Conservation (phyloP, 2,888 invertebrate species). For the Ceratothoa steindachneri region DNA sequence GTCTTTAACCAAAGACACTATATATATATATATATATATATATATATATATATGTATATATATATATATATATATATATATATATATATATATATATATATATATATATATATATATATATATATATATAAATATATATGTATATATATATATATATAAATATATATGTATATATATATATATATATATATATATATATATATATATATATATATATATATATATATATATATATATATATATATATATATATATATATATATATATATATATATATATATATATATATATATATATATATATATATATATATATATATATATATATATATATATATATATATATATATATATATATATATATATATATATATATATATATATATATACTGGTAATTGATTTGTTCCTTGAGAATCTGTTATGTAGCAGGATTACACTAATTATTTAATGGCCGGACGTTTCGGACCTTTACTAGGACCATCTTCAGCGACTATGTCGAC, state of each 20-base stretch:
- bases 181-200: constrained; percentile 24
- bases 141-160: constrained; percentile 24
- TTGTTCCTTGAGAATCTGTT: too few species aligned
- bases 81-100: neutral
- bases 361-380: constrained; percentile 23
- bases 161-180: constrained; percentile 28
- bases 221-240: constrained; percentile 15
- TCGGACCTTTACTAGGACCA: too few species aligned
- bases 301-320: constrained; percentile 21
- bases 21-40: constrained; percentile 17
- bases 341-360: constrained; percentile 27
- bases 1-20: too few species aligned
- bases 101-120: constrained; percentile 21
- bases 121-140: constrained; percentile 19
- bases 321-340: constrained; percentile 27
- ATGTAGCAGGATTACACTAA: too few species aligned
- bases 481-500: too few species aligned
- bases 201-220: constrained; percentile 23
- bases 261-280: constrained; percentile 29
- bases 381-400: too few species aligned
- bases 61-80: constrained; percentile 17
- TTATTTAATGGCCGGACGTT: too few species aligned
- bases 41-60: constrained; percentile 16
- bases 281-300: constrained; percentile 31
- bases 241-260: constrained; percentile 23